These are phyloP conservation scores for Liodrosophila aerea DNA, from an alignment of 2,888 invertebrate species.

Conservation along the genomic window DNA sequence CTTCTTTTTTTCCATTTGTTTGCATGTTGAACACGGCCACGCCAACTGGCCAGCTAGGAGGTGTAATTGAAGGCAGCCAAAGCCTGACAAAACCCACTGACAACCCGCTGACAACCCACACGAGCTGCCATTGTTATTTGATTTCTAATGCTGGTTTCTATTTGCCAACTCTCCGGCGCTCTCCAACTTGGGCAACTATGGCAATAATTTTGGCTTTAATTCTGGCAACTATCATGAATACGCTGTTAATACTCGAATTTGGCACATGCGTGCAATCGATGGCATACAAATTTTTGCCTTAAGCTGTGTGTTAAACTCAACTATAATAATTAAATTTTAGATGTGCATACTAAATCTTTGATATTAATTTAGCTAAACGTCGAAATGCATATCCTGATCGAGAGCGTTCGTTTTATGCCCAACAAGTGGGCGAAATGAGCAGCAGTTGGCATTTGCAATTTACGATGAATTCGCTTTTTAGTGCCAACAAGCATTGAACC, in stretches of 20 bases:
- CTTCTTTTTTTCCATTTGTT: constrained; percentile 66
- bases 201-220: constrained; percentile 54
- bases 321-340: neutral
- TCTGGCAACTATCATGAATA: too few species aligned
- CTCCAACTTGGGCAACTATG: constrained; percentile 20
- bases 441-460: constrained; percentile 27
- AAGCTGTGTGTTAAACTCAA: too few species aligned
- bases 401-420: neutral
- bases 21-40: constrained; percentile 72
- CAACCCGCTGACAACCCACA: neutral
- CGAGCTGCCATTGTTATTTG: constrained; percentile 61
- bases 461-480: constrained; percentile 33
- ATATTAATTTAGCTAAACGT: too few species aligned
- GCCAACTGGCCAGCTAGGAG: constrained; percentile 14
- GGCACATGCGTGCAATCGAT: neutral
- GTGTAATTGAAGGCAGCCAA: constrained; percentile 20
- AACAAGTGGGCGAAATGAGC: constrained; percentile 2
- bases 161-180: too few species aligned
- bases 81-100: neutral
- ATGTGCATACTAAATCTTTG: too few species aligned
- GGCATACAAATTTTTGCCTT: neutral
- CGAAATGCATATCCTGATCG: too few species aligned
- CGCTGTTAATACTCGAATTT: constrained; percentile 7
- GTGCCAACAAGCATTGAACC: constrained; percentile 17
- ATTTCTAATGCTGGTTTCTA: constrained; percentile 65